A percentile compares a stretch with the other conserved stretches of the same genome.
Conservation (phyloP, 2,113 vertebrate genomes). For the Tragelaphus buxtoni region DNA sequence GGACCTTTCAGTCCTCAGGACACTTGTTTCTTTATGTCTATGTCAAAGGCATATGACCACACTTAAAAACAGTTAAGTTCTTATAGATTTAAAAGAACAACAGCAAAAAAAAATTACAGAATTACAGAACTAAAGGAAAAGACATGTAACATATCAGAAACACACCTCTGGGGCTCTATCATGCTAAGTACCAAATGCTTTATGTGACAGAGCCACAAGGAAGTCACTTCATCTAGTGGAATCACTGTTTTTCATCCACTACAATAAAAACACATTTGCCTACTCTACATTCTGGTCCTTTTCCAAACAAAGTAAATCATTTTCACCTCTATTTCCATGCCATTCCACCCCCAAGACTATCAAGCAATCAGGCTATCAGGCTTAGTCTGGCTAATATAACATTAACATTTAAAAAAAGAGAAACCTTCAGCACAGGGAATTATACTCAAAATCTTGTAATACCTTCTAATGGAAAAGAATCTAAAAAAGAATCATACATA, state of each 20-base stretch:
- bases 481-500: background rate
- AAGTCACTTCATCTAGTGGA: background rate
- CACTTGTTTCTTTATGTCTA: background rate
- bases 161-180: background rate
- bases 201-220: background rate
- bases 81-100: background rate
- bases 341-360: background rate
- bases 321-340: background rate
- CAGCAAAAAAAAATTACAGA: background rate
- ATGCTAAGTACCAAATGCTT: background rate
- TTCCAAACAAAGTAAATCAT: slow-evolving; percentile 15
- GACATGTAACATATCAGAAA: background rate
- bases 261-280: background rate
- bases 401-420: background rate
- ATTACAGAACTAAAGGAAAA: slow-evolving; percentile 6
- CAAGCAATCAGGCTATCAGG: background rate
- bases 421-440: background rate
- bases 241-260: background rate
- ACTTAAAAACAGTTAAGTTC: background rate
- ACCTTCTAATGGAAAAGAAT: background rate
- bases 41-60: background rate
- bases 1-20: background rate
- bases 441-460: background rate
- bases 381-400: background rate
- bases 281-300: background rate